phyloP scores from a whole-genome alignment of 2,888 invertebrate genomes.

The Mesodorylaimus sp. region DNA sequence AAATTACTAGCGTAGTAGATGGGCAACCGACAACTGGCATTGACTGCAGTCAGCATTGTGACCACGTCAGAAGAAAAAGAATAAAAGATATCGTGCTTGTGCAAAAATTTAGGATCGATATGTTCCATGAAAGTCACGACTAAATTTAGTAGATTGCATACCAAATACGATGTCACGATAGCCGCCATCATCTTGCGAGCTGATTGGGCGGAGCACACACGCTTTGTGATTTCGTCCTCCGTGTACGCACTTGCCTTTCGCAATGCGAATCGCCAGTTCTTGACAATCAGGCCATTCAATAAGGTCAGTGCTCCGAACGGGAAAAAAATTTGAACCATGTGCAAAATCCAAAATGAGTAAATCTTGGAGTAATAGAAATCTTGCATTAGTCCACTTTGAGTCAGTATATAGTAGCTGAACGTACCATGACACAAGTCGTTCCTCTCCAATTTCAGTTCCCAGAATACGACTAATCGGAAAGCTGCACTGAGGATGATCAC shows the following conservation, averaged over 20 bases:
- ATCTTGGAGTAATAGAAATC: not conserved
- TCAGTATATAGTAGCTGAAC: too few relatives aligned
- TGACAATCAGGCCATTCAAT: not conserved
- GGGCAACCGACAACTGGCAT: not conserved
- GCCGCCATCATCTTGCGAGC: not conserved
- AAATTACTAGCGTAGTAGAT: constrained; percentile 6
- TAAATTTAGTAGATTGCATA: not conserved
- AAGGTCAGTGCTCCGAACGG: not conserved
- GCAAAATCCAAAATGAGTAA: not conserved
- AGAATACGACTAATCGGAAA: not conserved
- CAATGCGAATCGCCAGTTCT: not conserved
- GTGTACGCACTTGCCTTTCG: not conserved
- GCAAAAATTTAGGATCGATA: not conserved
- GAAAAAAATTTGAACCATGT: not conserved
- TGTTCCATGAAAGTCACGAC: not conserved
- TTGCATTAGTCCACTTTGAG: not conserved
- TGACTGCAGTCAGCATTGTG: constrained; percentile 2
- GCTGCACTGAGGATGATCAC: not conserved
- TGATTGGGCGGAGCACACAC: not conserved
- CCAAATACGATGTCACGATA: not conserved
- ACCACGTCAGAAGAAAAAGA: not conserved
- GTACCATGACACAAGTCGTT: too few relatives aligned
- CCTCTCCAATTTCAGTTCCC: constrained; percentile 2
- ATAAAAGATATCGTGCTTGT: not conserved
- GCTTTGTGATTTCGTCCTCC: not conserved